Base-by-base conservation (phyloP, 2,797 vertebrate species). In the Scarus forsteni region DNA sequence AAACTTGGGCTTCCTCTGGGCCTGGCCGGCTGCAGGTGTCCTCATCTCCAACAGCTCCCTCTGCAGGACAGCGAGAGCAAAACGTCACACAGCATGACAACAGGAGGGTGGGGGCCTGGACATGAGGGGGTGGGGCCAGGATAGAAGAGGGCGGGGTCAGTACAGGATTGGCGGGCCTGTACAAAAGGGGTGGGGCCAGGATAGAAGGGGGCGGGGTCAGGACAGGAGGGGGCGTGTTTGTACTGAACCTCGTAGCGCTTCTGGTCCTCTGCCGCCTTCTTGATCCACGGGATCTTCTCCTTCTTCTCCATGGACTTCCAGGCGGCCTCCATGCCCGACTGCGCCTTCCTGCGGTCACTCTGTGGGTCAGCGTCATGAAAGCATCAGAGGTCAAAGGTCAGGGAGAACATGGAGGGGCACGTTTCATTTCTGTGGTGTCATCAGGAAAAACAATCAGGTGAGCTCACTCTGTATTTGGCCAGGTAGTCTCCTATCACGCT, bases 231-330 rank as follows among this genome's bases (percentile, higher is more conserved):
- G 73, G 59, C 56, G 83, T 88, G 84, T 63, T 55, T 81, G 86
- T 87, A 92, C 87, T 90, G 79, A 89, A 95, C 94, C 93, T 95
- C 94, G 65, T 95, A 95, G 88, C 95, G 84, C 75, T 95, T 95
- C 93, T 95, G 95, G 84, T 95, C 94, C 84, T 95, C 94, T 0
- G 95, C 94, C 0, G 95, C 95, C 66, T 95, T 95, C 80, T 95
- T 95, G 79, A 95, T 95, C 95, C 95, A 95, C 0, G 91, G 90
- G 40, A 95, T 95, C 80, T 95, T 95, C 88, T 95, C 94, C 68
- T 95, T 95, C 85, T 95, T 95, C 76, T 95, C 95, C 94, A 95
- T 95, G 0, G 92, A 88, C 78, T 93, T 94, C 95, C 95, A 95
- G 1, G 93, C 86, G 0, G 91, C 83, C 59, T 94, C 93, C 92